Evolutionary conservation across 2,797 vertebrate genomes (phyloP).

Genomic region (Spinibarbus caldwelli): DNA sequence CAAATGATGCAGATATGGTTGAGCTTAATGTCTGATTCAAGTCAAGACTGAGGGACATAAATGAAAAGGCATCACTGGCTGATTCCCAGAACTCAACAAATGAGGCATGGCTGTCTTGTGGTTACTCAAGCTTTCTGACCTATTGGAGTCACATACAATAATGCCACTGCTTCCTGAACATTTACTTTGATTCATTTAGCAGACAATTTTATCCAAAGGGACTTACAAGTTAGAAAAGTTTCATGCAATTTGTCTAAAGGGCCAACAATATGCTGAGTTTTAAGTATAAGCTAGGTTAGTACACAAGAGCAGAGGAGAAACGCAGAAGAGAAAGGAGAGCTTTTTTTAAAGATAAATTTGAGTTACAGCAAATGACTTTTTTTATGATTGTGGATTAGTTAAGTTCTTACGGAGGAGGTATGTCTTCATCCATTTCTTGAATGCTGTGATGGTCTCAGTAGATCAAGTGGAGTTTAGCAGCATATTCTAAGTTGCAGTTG

Average conservation of each 20-base stretch:
- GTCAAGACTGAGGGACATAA: background rate
- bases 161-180: background rate
- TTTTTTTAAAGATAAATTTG: background rate
- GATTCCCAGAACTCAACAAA: background rate
- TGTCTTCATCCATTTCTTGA: background rate
- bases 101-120: background rate
- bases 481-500: background rate
- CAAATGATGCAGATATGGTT: background rate
- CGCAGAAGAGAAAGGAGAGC: no score
- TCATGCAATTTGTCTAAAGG: background rate
- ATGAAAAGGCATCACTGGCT: background rate
- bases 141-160: background rate
- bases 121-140: background rate
- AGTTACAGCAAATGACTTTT: background rate
- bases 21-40: background rate
- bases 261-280: background rate
- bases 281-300: background rate
- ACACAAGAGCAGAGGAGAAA: background rate
- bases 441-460: background rate
- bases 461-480: background rate
- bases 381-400: background rate
- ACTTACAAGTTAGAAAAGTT: background rate
- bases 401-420: background rate
- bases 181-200: background rate
- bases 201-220: background rate